phyloP scores from a whole-genome alignment of 2,797 vertebrate genomes.

The Sebastes vulpes region DNA sequence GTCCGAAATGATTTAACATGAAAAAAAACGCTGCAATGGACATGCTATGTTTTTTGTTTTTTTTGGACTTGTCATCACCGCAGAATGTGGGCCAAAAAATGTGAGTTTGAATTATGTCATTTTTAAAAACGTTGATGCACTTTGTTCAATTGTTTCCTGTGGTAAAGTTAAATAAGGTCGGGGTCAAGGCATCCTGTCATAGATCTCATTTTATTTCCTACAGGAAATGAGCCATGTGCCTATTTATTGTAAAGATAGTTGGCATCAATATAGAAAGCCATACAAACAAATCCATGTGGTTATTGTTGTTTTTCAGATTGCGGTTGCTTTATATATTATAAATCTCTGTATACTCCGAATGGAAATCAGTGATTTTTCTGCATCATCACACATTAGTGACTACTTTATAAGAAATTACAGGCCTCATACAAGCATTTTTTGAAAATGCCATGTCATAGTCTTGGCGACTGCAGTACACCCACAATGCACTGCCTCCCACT shows the following conservation, averaged over 20 bases:
- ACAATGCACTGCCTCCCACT: slow-evolving; percentile 56
- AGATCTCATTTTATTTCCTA: not conserved
- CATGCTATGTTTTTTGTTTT: not conserved
- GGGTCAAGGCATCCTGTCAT: not conserved
- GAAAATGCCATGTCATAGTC: slow-evolving; percentile 39
- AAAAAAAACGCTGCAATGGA: not conserved
- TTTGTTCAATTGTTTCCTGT: not conserved
- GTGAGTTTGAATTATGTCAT: not conserved
- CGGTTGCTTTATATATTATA: not conserved
- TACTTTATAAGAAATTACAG: not conserved
- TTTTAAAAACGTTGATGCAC: not conserved
- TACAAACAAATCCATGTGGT: not conserved
- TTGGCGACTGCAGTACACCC: slow-evolving; percentile 43
- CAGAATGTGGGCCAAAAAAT: not conserved
- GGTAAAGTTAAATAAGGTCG: not conserved
- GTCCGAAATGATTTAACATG: not conserved
- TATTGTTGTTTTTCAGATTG: not conserved
- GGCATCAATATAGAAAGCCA: not conserved
- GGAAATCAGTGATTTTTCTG: not conserved
- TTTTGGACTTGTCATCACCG: not conserved
- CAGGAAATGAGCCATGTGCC: not conserved
- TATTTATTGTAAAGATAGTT: not conserved
- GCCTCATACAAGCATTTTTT: not conserved
- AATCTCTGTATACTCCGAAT: not conserved
- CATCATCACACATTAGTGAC: not conserved